phyloP scores from a whole-genome alignment of 2,113 vertebrate species.

The Grantiella picta region DNA sequence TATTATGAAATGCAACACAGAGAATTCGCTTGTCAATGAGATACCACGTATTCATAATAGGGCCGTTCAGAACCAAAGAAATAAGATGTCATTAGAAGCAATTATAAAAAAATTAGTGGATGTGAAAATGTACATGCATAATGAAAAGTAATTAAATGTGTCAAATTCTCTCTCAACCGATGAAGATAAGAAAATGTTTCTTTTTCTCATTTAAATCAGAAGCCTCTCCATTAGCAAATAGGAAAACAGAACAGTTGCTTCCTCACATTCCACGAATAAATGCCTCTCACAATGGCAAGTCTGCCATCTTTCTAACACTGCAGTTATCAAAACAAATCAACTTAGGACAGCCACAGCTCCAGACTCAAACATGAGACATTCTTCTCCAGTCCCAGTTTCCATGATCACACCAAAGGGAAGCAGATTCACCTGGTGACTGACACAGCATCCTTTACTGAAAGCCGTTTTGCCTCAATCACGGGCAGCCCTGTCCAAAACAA shows the following conservation, averaged over 20 bases:
- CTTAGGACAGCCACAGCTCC: conserved; percentile 95
- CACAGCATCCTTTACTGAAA: conserved; percentile 96
- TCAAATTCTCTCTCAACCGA: not conserved
- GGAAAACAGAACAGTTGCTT: not conserved
- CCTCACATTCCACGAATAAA: not conserved
- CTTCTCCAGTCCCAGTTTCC: conserved; percentile 88
- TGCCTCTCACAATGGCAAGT: not conserved
- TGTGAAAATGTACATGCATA: not conserved
- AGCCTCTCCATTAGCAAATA: not conserved
- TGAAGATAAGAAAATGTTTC: not conserved
- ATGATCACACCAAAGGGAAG: conserved; percentile 94
- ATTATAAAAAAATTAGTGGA: not conserved
- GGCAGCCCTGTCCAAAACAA: conserved; percentile 57
- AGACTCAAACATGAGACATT: conserved; percentile 96
- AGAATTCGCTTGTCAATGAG: not conserved
- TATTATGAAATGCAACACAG: not conserved
- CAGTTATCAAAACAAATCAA: not conserved
- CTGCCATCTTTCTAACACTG: not conserved
- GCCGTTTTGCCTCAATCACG: conserved; percentile 79
- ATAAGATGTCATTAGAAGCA: not conserved
- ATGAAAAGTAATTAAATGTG: not conserved
- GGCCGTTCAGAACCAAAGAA: not conserved
- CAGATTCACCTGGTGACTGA: conserved; percentile 95
- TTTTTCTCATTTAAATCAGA: not conserved
- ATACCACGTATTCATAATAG: not conserved